A percentile compares a stretch with the other conserved stretches of the same genome.
Evolutionary conservation across 2,797 vertebrate genomes (phyloP).

Genomic region (Jordanella pulchra): DNA sequence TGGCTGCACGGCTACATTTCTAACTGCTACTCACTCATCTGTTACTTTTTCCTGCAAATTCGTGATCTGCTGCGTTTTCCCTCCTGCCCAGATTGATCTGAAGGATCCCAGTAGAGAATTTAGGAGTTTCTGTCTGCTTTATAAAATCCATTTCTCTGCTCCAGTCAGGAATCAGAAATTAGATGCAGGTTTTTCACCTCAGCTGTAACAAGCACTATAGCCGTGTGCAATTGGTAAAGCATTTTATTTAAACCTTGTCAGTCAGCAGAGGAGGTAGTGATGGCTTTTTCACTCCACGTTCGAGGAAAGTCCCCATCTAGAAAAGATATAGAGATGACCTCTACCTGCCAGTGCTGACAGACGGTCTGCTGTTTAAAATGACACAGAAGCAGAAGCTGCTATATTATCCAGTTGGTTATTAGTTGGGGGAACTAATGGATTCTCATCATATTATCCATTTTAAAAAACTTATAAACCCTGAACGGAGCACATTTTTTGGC

Average conservation of each 20-base stretch:
- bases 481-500: background rate
- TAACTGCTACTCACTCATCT: constrained; percentile 68
- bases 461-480: background rate
- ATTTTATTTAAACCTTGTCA: background rate
- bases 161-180: background rate
- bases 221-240: too few relatives aligned
- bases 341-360: constrained; percentile 1
- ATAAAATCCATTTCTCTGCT: too few relatives aligned
- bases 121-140: background rate
- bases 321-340: background rate
- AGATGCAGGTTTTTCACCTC: background rate
- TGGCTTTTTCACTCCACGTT: background rate
- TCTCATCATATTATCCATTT: background rate
- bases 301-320: background rate
- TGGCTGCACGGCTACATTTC: constrained; percentile 85
- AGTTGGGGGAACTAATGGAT: background rate
- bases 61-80: background rate
- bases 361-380: background rate
- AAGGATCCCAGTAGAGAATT: background rate
- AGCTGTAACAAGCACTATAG: too few relatives aligned
- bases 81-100: too few relatives aligned
- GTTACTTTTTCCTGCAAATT: constrained; percentile 37
- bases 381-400: background rate
- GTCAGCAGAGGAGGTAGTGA: background rate
- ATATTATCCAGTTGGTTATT: background rate